These are phyloP conservation scores for Dicaeum eximium DNA, from an alignment of 2,113 vertebrate genomes.

Conservation along the genomic window DNA sequence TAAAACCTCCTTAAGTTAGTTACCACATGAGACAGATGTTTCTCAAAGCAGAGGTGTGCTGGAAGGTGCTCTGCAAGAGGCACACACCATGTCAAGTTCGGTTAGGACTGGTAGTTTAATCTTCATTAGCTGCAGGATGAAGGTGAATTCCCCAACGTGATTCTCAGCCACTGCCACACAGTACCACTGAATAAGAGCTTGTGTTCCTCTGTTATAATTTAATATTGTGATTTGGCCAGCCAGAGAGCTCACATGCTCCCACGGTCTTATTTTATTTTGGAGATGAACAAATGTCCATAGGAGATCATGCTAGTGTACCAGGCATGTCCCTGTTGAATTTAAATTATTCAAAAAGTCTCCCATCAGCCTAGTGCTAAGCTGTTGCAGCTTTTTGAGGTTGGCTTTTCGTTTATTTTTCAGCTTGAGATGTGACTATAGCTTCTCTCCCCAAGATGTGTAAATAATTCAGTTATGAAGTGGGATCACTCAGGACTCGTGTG, in stretches of 20 bases:
- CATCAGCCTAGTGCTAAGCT: not conserved
- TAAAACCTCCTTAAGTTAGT: not conserved
- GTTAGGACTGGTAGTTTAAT: not conserved
- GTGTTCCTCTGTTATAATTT: not conserved
- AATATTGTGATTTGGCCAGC: not conserved
- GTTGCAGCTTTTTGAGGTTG: not conserved
- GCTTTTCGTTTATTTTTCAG: not conserved
- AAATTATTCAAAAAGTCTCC: slow-evolving; percentile 8
- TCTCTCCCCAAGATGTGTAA: not conserved
- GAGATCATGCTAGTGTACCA: not conserved
- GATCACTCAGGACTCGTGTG: not conserved
- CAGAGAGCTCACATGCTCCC: not conserved
- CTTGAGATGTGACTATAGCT: not conserved
- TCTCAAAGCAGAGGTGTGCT: not conserved
- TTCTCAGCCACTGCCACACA: not conserved
- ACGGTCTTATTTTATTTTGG: not conserved
- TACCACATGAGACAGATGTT: not conserved
- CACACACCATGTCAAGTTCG: accelerated
- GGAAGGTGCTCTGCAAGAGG: not conserved
- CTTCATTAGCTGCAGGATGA: not conserved
- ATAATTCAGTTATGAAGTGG: not conserved
- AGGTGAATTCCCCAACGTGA: not conserved
- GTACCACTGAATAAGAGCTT: not conserved
- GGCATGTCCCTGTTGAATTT: not conserved
- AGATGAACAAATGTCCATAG: not conserved